A percentile compares a stretch with the other conserved stretches of the same genome.
phyloP scores from a whole-genome alignment of 2,888 invertebrate species.

The Cryptus armator region DNA sequence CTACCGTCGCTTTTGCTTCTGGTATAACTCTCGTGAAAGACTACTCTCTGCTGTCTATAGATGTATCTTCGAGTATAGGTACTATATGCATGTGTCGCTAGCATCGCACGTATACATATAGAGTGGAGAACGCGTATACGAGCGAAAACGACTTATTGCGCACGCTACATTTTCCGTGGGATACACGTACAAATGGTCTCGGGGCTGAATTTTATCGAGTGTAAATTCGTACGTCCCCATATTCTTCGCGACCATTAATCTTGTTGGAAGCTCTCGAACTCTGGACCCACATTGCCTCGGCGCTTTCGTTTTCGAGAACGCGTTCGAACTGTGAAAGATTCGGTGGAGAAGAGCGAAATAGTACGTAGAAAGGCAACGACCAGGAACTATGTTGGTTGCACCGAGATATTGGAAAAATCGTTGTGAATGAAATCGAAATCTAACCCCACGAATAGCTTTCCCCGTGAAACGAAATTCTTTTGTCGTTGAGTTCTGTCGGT shows the following conservation, averaged over 20 bases:
- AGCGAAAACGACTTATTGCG: slow-evolving; percentile 55
- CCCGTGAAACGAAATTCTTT: not conserved
- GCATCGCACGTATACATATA: not conserved
- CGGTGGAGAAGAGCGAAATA: not conserved
- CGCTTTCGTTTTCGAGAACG: slow-evolving; percentile 23
- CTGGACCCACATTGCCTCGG: slow-evolving; percentile 58
- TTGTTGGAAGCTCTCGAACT: slow-evolving; percentile 66
- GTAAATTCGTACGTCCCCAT: slow-evolving; percentile 76
- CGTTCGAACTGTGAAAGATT: slow-evolving; percentile 32
- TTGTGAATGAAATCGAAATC: slow-evolving; percentile 7
- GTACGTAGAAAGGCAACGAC: not conserved
- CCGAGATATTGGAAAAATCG: not conserved
- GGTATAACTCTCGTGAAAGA: slow-evolving; percentile 18
- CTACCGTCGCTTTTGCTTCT: slow-evolving; percentile 19
- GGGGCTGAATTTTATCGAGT: slow-evolving; percentile 79
- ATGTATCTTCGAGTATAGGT: not conserved
- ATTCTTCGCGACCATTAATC: slow-evolving; percentile 79
- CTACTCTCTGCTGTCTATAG: not conserved
- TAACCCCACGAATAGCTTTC: slow-evolving; percentile 12
- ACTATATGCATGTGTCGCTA: slow-evolving; percentile 1
- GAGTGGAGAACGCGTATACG: not conserved
- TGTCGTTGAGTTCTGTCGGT: not conserved
- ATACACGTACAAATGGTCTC: slow-evolving; percentile 70
- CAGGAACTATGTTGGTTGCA: not conserved
- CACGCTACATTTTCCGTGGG: slow-evolving; percentile 56